Evolutionary conservation across 2,113 vertebrate genomes (phyloP).

Genomic region (Sitta europaea): DNA sequence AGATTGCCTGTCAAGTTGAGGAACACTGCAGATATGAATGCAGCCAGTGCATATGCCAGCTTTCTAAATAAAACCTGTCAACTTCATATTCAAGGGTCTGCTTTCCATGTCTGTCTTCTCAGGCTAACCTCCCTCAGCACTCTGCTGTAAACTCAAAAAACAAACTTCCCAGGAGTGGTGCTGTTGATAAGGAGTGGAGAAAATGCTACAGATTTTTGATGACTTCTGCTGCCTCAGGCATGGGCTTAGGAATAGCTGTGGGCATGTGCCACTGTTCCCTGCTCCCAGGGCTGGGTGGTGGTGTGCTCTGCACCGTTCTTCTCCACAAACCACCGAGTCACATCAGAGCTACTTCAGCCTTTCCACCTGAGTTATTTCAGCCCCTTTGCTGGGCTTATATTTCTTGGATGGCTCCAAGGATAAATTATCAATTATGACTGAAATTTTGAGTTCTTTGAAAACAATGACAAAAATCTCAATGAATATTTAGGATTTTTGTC

Average conservation of each 20-base stretch:
- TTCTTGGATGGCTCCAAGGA: neutral
- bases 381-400: neutral
- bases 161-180: neutral
- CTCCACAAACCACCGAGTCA: neutral
- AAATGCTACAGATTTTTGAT: neutral
- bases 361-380: neutral
- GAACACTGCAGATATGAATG: conserved; percentile 30
- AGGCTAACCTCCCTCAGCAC: neutral
- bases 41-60: conserved; percentile 35
- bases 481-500: neutral
- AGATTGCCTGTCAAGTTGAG: conserved; percentile 45
- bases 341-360: neutral
- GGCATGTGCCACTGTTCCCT: fast-evolving
- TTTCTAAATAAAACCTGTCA: conserved; percentile 69
- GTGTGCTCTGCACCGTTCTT: neutral
- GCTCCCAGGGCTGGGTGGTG: fast-evolving
- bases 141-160: neutral
- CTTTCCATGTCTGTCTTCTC: conserved; percentile 7
- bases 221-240: neutral
- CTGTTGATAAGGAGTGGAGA: neutral
- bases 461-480: neutral
- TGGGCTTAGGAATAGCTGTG: neutral
- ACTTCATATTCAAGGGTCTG: conserved; percentile 22
- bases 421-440: fast-evolving
- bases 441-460: neutral